Conservation (phyloP, 2,113 vertebrate genomes). For the Poeciliopsis occidentalis region DNA sequence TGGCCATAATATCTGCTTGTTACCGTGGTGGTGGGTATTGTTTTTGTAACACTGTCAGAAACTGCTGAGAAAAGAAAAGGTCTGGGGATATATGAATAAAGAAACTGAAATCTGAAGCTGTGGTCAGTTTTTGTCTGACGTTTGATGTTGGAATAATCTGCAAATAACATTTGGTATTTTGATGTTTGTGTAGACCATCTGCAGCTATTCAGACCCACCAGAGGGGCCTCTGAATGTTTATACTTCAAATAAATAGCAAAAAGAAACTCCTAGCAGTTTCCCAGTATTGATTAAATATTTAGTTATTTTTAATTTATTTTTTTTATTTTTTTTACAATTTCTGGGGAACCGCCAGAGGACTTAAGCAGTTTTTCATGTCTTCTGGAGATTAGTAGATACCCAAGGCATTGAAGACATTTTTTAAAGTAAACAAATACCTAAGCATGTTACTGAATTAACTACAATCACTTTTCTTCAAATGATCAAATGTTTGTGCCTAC, state of each 20-base stretch:
- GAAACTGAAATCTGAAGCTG: background rate
- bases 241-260: background rate
- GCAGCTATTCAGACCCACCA: background rate
- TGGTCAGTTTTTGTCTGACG: background rate
- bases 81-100: background rate
- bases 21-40: constrained; percentile 11
- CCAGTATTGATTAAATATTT: no score
- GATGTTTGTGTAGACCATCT: background rate
- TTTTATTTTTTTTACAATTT: no score
- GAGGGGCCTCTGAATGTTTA: background rate
- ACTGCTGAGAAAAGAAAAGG: background rate
- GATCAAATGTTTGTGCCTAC: no score
- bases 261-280: no score
- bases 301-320: no score
- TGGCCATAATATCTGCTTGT: constrained; percentile 26
- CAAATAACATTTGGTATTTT: background rate
- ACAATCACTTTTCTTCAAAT: no score
- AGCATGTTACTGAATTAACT: no score
- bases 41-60: background rate
- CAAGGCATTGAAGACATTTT: no score
- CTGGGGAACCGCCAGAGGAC: no score
- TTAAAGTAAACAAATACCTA: no score
- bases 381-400: no score
- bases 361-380: no score
- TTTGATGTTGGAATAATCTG: background rate